phyloP scores from a whole-genome alignment of 2,797 vertebrate species.

The Lacerta viridis region DNA sequence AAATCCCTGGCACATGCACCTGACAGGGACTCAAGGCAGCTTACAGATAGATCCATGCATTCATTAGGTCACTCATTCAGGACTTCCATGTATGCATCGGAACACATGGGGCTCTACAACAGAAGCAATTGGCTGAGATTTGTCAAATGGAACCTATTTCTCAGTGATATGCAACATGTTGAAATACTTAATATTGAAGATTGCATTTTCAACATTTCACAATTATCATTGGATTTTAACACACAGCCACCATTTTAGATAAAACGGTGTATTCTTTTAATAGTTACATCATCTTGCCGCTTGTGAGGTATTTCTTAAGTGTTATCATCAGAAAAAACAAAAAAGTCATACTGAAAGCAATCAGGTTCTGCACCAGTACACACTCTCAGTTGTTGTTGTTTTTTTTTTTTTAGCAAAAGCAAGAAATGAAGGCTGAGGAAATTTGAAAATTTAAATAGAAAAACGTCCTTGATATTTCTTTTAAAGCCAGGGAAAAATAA shows the following conservation, averaged over 20 bases:
- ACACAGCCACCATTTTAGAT: conserved; percentile 44
- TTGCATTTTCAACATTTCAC: conserved; percentile 38
- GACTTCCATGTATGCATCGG: background rate
- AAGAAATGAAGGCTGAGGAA: conserved; percentile 30
- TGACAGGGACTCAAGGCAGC: background rate
- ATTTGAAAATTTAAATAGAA: conserved; percentile 54
- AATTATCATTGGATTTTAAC: conserved; percentile 43
- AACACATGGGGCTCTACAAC: background rate
- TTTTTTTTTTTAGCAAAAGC: conserved; percentile 7
- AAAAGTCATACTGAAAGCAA: conserved; percentile 17
- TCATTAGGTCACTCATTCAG: background rate
- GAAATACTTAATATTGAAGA: conserved; percentile 45
- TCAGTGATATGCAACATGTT: conserved; percentile 25
- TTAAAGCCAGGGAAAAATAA: conserved; percentile 70
- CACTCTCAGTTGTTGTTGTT: conserved; percentile 6
- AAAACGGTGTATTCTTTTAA: background rate
- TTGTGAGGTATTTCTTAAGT: conserved; percentile 20
- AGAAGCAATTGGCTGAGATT: conserved; percentile 28
- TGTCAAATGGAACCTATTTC: conserved; percentile 48
- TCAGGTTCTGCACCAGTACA: conserved; percentile 43
- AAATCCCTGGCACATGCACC: background rate
- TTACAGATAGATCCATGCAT: background rate
- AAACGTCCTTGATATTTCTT: conserved; percentile 62
- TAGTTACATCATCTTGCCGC: background rate
- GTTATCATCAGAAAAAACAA: background rate